phyloP scores from a whole-genome alignment of 2,113 vertebrate genomes.

The Lophochroa leadbeateri region DNA sequence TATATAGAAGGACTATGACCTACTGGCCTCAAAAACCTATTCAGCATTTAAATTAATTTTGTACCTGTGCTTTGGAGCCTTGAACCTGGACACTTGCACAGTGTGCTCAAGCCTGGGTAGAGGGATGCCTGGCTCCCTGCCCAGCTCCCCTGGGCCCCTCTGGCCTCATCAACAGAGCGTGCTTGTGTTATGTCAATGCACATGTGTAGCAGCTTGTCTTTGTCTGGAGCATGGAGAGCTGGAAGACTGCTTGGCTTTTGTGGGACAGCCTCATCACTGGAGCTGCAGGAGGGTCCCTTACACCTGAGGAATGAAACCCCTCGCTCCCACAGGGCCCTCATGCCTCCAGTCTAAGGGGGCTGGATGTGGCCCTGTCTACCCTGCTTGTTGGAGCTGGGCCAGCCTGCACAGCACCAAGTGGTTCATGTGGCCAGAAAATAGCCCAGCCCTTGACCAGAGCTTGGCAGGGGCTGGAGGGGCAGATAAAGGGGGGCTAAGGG shows the following conservation, averaged over 20 bases:
- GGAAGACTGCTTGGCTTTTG: background rate
- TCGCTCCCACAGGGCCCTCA: background rate
- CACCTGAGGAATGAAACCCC: background rate
- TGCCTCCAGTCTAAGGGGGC: accelerated
- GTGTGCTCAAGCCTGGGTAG: background rate
- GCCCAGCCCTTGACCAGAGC: background rate
- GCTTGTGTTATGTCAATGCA: accelerated
- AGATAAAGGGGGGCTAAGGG: background rate
- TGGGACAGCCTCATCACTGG: background rate
- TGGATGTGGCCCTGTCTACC: background rate
- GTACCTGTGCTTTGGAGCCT: background rate
- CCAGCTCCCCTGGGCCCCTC: background rate
- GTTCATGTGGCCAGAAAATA: background rate
- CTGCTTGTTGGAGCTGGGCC: background rate
- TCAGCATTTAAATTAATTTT: background rate
- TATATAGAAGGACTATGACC: background rate
- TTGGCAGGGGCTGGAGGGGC: background rate
- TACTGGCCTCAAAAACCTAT: background rate
- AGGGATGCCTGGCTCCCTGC: background rate
- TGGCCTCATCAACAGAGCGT: accelerated
- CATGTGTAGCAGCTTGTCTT: accelerated
- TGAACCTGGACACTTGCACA: background rate
- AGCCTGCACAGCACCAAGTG: accelerated
- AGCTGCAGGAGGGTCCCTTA: background rate
- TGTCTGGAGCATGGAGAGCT: background rate